A percentile compares a stretch with the other conserved stretches of the same genome.
Evolutionary conservation across 2,113 vertebrate genomes (phyloP).

Genomic region (Carollia perspicillata): DNA sequence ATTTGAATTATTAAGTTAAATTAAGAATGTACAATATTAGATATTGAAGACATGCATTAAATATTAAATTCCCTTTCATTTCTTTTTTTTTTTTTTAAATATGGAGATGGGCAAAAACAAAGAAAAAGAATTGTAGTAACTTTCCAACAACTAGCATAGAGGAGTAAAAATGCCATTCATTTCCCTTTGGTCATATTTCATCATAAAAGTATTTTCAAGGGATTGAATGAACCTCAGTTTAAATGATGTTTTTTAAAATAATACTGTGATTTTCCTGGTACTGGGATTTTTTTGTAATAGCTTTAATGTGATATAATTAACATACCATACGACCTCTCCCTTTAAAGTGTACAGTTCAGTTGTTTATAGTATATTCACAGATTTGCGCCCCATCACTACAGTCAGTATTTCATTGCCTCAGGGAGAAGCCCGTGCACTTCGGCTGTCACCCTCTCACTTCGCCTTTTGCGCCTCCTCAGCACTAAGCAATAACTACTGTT

Average conservation of each 20-base stretch:
- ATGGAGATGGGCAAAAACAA: background rate
- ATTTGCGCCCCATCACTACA: background rate
- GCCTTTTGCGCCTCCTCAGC: background rate
- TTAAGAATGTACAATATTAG: background rate
- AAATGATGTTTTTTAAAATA: background rate
- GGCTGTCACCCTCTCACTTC: background rate
- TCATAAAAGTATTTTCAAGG: background rate
- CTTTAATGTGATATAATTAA: background rate
- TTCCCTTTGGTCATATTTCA: background rate
- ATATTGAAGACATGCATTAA: background rate
- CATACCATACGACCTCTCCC: background rate
- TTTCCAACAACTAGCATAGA: background rate
- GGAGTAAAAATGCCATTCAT: background rate
- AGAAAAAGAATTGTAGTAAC: background rate
- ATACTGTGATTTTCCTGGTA: background rate
- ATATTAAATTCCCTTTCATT: background rate
- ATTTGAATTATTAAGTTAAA: slow-evolving; percentile 29
- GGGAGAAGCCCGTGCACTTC: background rate
- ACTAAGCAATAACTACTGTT: background rate
- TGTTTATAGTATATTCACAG: background rate
- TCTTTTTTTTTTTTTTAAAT: slow-evolving; percentile 27
- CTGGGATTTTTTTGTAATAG: background rate
- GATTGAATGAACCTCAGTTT: slow-evolving; percentile 1
- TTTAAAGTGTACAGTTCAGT: background rate
- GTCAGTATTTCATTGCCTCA: background rate